Percentiles rank a stretch among this genome's conserved stretches.
Conservation (phyloP, 2,888 invertebrate genomes). For the Frankliniella intonsa region DNA sequence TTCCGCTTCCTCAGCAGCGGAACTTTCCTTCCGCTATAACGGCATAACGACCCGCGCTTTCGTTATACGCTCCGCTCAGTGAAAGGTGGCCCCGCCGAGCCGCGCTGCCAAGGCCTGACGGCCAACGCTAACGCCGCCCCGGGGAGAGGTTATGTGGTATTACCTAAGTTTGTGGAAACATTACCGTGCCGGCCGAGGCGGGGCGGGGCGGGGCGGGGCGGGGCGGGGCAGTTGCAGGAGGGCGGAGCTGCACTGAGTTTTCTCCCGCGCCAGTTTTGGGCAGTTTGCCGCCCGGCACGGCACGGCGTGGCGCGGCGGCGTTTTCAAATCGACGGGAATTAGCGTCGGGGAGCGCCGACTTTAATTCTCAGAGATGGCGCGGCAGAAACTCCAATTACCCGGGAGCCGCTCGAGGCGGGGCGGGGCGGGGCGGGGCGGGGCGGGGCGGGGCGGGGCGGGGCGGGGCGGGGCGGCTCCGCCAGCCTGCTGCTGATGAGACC, state of each 20-base stretch:
- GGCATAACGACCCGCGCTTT: neutral
- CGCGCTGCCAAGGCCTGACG: neutral
- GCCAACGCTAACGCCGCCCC: neutral
- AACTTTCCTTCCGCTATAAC: neutral
- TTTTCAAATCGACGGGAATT: neutral
- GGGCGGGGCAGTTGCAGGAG: neutral
- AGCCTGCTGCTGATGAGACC: too few relatives aligned
- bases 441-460: too few relatives aligned
- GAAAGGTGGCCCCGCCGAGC: neutral
- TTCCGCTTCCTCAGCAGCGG: neutral
- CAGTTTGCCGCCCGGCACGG: neutral
- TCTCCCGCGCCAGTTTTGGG: neutral
- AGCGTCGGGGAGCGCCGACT: neutral
- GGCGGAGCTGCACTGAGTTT: neutral
- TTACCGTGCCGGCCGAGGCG: neutral
- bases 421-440: too few relatives aligned
- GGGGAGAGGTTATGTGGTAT: conserved; percentile 20
- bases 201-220: neutral
- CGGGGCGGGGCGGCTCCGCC: too few relatives aligned
- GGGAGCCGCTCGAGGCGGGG: too few relatives aligned
- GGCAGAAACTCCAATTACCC: neutral
- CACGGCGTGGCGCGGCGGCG: too few relatives aligned
- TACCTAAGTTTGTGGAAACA: conserved; percentile 25
- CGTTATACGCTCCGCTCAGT: neutral
- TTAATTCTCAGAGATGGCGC: conserved; percentile 3